phyloP scores from a whole-genome alignment of 2,797 vertebrate species.

The Macropus fuliginosus region DNA sequence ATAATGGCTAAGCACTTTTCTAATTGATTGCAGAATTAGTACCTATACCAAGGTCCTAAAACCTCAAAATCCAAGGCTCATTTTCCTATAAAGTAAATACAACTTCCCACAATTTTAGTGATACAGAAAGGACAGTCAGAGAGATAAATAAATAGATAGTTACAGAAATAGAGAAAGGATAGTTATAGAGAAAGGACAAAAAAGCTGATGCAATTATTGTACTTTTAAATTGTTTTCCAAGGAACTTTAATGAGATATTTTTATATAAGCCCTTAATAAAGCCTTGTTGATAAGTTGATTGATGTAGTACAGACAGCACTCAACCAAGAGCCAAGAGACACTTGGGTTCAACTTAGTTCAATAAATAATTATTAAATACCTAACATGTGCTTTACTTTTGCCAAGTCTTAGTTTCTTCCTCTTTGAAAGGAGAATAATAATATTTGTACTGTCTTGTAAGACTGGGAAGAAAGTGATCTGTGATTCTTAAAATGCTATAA shows the following conservation, averaged over 20 bases:
- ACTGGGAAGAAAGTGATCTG: not conserved
- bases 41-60: not conserved
- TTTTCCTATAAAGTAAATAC: not conserved
- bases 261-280: not conserved
- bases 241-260: not conserved
- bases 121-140: not conserved
- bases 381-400: not conserved
- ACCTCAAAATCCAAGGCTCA: not conserved
- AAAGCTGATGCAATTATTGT: not conserved
- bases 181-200: not conserved
- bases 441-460: not conserved
- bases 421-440: not conserved
- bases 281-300: not conserved
- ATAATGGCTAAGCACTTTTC: conserved; percentile 22
- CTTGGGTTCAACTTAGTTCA: not conserved
- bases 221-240: not conserved
- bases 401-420: not conserved
- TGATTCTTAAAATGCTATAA: not conserved
- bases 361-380: not conserved
- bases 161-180: not conserved
- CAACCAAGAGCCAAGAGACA: not conserved
- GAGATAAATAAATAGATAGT: no score
- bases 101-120: not conserved
- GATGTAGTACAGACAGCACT: not conserved
- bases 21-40: not conserved